Percentiles rank a stretch among this genome's conserved stretches.
These are phyloP conservation scores for Drosophila lacicola DNA, from an alignment of 2,888 invertebrate genomes.

Conservation along the genomic window DNA sequence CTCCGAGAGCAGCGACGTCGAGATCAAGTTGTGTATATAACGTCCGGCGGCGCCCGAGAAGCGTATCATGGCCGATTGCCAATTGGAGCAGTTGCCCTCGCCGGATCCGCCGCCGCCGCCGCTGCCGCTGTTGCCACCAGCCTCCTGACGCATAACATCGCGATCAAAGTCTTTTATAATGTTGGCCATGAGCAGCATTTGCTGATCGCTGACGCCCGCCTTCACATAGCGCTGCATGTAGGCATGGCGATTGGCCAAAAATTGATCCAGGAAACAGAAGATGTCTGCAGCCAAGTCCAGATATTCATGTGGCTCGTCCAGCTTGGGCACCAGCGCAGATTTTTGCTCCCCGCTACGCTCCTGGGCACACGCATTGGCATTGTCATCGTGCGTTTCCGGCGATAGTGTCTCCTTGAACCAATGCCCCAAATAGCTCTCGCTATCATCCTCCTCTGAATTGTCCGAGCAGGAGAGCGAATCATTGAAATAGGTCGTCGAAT, in stretches of 20 bases:
- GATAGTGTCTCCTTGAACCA: slow-evolving; percentile 98
- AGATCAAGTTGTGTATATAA: slow-evolving; percentile 89
- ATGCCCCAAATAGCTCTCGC: slow-evolving; percentile 88
- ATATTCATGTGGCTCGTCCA: slow-evolving; percentile 94
- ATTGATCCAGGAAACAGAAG: slow-evolving; percentile 93
- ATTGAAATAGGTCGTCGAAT: slow-evolving; percentile 98
- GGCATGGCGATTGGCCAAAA: slow-evolving; percentile 87
- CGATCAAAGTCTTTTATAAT: slow-evolving; percentile 96
- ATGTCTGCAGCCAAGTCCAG: slow-evolving; percentile 94
- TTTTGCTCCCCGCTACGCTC: slow-evolving; percentile 87
- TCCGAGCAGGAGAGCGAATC: slow-evolving; percentile 96
- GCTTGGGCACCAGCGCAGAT: slow-evolving; percentile 89
- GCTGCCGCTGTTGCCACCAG: slow-evolving; percentile 86
- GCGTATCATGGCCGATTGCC: slow-evolving; percentile 84
- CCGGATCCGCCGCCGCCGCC: slow-evolving; percentile 10
- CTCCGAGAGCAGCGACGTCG: slow-evolving; percentile 89
- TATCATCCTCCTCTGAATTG: slow-evolving; percentile 93
- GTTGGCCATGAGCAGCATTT: slow-evolving; percentile 94
- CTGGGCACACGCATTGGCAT: slow-evolving; percentile 86
- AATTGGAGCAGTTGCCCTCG: slow-evolving; percentile 75
- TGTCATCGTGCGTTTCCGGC: slow-evolving; percentile 86
- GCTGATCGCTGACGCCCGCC: slow-evolving; percentile 91
- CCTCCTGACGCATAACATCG: slow-evolving; percentile 93
- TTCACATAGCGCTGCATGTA: slow-evolving; percentile 89
- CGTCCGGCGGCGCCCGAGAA: slow-evolving; percentile 85